Conservation (phyloP, 2,797 vertebrate genomes). For the Chaenodraco wilsoni region DNA sequence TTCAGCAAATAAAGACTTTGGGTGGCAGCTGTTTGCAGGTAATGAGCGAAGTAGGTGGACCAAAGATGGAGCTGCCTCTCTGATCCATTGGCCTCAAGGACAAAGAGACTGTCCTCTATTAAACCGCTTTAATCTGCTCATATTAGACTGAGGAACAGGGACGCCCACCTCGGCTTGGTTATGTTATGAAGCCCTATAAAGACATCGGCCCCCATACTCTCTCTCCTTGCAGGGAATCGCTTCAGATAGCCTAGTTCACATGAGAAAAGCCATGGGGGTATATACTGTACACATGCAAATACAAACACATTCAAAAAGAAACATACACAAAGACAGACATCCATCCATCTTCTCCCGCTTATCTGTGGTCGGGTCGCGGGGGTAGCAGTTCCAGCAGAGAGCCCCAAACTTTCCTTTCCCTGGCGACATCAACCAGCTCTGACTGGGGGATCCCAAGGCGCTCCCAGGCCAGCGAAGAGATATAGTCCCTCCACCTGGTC, state of each 20-base stretch:
- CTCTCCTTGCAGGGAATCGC: conserved; percentile 28
- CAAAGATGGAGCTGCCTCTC: conserved; percentile 48
- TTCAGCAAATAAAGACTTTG: conserved; percentile 55
- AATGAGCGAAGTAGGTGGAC: conserved; percentile 53
- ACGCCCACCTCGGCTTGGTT: conserved; percentile 59
- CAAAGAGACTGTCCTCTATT: conserved; percentile 70
- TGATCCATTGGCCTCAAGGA: conserved; percentile 66
- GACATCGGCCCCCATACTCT: conserved; percentile 38
- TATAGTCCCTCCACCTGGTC: too few species aligned
- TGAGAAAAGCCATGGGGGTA: conserved; percentile 1
- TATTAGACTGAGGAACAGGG: conserved; percentile 69
- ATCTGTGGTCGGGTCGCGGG: too few species aligned
- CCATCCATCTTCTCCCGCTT: too few species aligned
- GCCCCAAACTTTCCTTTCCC: too few species aligned
- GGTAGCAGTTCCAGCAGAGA: too few species aligned
- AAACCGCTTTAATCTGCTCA: conserved; percentile 79
- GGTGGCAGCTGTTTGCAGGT: conserved; percentile 51
- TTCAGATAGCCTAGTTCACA: conserved; percentile 27
- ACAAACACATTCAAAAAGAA: conserved; percentile 9
- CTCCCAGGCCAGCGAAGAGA: too few species aligned
- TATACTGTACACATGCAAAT: conserved; percentile 15
- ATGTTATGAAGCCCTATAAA: conserved; percentile 76
- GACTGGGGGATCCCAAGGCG: too few species aligned
- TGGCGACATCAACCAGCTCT: too few species aligned
- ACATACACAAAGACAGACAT: not conserved